A percentile compares a stretch with the other conserved stretches of the same genome.
These are phyloP conservation scores for Plemyria rubiginata DNA, from an alignment of 2,888 invertebrate genomes.

Conservation along the genomic window DNA sequence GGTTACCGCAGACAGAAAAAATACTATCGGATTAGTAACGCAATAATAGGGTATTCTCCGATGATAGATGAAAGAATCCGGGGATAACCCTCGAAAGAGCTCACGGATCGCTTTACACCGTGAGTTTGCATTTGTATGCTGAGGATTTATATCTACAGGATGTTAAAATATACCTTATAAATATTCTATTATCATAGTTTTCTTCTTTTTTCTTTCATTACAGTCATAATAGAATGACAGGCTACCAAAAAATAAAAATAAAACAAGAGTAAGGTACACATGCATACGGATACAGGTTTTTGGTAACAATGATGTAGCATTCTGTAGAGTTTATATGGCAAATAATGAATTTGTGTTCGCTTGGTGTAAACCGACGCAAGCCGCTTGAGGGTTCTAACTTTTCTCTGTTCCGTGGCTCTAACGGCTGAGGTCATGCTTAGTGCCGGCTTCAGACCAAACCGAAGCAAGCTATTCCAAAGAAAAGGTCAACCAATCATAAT, in stretches of 20 bases:
- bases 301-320: conserved; percentile 1
- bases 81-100: conserved; percentile 47
- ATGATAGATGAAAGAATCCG: conserved; percentile 49
- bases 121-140: conserved; percentile 61
- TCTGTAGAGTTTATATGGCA: conserved; percentile 51
- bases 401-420: too few species aligned
- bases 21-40: conserved; percentile 32
- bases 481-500: background rate
- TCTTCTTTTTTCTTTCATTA: too few species aligned
- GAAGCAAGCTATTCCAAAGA: background rate
- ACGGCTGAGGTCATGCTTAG: conserved; percentile 34
- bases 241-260: too few species aligned
- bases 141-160: conserved; percentile 55
- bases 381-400: conserved; percentile 39
- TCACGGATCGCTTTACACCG: conserved; percentile 46
- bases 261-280: too few species aligned
- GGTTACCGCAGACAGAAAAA: too few species aligned
- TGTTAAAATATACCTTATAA: conserved; percentile 3
- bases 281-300: too few species aligned
- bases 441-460: conserved; percentile 15
- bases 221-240: too few species aligned
- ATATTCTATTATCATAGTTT: background rate
- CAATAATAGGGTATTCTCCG: conserved; percentile 43
- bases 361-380: conserved; percentile 49
- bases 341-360: conserved; percentile 57